A percentile compares a stretch with the other conserved stretches of the same genome.
phyloP scores from a whole-genome alignment of 2,888 invertebrate species.

The Tachina grossa region DNA sequence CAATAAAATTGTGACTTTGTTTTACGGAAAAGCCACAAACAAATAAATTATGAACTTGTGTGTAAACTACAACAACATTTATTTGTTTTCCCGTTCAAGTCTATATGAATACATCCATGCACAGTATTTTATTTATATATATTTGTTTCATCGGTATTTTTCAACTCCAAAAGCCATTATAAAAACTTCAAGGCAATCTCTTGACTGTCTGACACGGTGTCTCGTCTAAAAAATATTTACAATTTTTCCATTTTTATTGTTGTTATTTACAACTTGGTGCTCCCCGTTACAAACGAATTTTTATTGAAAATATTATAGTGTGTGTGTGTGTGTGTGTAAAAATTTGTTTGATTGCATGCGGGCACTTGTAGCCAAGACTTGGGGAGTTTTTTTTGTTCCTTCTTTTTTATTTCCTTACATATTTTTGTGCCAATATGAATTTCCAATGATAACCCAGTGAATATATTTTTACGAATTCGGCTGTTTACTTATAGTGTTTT shows the following conservation, averaged over 20 bases:
- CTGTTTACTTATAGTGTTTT: too few species aligned
- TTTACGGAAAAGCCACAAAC: not conserved
- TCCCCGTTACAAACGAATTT: not conserved
- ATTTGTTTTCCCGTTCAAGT: conserved; percentile 5
- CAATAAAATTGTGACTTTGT: conserved; percentile 45
- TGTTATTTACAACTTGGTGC: conserved; percentile 14
- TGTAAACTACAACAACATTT: conserved; percentile 1
- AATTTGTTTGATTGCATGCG: too few species aligned
- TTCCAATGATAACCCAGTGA: not conserved
- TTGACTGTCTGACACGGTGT: conserved; percentile 65
- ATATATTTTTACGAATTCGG: too few species aligned
- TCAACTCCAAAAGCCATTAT: conserved; percentile 48
- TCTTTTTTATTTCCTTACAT: conserved; percentile 27
- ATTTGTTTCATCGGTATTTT: conserved; percentile 31
- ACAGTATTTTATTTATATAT: not conserved
- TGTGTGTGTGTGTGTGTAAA: not conserved
- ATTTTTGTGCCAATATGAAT: conserved; percentile 39
- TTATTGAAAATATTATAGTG: not conserved
- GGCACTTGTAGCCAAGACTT: not conserved
- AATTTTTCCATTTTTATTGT: conserved; percentile 26
- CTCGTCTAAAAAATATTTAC: conserved; percentile 57
- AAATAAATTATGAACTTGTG: conserved; percentile 28
- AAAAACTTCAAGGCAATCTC: conserved; percentile 54
- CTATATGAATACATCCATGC: not conserved
- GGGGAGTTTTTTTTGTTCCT: conserved; percentile 4